A percentile compares a stretch with the other conserved stretches of the same genome.
Conservation (phyloP, 2,888 invertebrate species). For the Chrysotoxum bicinctum region DNA sequence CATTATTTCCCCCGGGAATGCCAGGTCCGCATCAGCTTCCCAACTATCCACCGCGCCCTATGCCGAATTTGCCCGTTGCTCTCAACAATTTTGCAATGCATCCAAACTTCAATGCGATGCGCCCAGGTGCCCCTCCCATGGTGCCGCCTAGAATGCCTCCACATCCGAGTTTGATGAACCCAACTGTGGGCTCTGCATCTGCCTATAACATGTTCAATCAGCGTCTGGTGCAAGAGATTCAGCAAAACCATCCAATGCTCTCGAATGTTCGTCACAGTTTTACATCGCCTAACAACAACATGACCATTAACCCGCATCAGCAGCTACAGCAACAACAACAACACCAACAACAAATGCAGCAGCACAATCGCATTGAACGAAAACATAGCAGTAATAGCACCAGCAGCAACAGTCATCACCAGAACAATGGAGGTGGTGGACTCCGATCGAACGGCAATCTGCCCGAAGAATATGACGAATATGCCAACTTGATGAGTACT, state of each 20-base stretch:
- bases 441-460: conserved; percentile 80
- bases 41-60: conserved; percentile 61
- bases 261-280: conserved; percentile 75
- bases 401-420: conserved; percentile 75
- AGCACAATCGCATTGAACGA: conserved; percentile 73
- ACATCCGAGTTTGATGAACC: conserved; percentile 76
- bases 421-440: conserved; percentile 58
- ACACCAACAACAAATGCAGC: conserved; percentile 75
- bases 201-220: conserved; percentile 80
- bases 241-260: conserved; percentile 81
- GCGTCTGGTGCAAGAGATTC: conserved; percentile 81
- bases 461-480: conserved; percentile 86
- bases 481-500: conserved; percentile 95
- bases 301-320: conserved; percentile 75
- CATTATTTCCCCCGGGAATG: conserved; percentile 76
- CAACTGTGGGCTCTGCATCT: conserved; percentile 71
- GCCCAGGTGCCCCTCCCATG: conserved; percentile 79
- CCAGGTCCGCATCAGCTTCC: conserved; percentile 76
- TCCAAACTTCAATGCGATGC: conserved; percentile 81
- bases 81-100: conserved; percentile 82
- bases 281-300: conserved; percentile 41
- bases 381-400: conserved; percentile 73
- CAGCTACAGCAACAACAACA: conserved; percentile 72
- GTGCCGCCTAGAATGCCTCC: conserved; percentile 80
- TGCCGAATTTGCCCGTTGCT: conserved; percentile 79